Base-by-base conservation (phyloP, 1,140 invertebrate species). In the Ylistrum balloti region DNA sequence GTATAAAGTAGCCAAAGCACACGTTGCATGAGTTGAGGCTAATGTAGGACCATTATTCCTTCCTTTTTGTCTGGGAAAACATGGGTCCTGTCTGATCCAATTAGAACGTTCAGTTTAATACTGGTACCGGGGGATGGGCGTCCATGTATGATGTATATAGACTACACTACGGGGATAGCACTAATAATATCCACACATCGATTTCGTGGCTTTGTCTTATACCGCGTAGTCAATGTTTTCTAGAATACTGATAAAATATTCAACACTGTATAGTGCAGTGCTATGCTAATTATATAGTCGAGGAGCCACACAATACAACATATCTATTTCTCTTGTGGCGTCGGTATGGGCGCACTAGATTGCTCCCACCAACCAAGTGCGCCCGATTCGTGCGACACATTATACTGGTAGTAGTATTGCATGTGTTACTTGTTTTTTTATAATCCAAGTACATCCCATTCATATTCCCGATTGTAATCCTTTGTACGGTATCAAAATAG, bases 181-280 rank as follows among this genome's bases (percentile, higher is more conserved):
- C 56, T 28, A 74, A 74, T 74, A 17, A 28, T 74, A n/a, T 28
- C 56, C 17, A 7, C 5, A 74, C 56, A 74, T 74, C 56, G 56
- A 74, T 74, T 74, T 74, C 56, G 28, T 74, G 56, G 56, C 56
- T 74, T 74, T 74, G 56, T 74, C 56, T 74, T 74, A 74, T n/a
- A 74, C 5, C 56, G 56, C 22, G 28, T 74, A 74, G 56, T n/a
- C 56, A 74, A n/a, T 74, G 56, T 74, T 74, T 74, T 74, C 56
- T 28, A n/a, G 56, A 74, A 74, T 74, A 74, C 56, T 74, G 56
- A 74, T 74, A 74, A 74, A 74, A 74, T 74, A 74, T 74, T 74
- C 56, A 74, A 74, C 56, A 74, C 56, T 74, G n/a, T 28, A n/a
- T 74, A 74, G 56, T 74, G 56, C 56, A 74, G 56, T 74, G 56